Conservation (phyloP, 2,888 invertebrate species). For the Drosophila gaucha region DNA sequence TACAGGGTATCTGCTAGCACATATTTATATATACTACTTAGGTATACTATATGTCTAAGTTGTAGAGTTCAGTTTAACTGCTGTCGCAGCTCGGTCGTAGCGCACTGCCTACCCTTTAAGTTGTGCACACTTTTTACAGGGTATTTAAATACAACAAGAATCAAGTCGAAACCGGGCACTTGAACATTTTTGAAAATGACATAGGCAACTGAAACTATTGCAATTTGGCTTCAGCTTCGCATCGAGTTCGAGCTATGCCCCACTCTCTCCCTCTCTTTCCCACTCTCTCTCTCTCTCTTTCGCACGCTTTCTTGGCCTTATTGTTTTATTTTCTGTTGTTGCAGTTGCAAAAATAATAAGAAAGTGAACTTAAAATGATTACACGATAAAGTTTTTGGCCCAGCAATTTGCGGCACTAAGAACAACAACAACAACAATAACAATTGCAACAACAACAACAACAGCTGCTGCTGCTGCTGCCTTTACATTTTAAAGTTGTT, state of each 20-base stretch:
- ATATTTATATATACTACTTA: too few species aligned
- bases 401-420: slow-evolving; percentile 67
- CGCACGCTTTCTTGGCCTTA: neutral
- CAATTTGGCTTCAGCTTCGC: slow-evolving; percentile 39
- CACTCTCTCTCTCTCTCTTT: neutral
- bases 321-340: slow-evolving; percentile 31
- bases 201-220: slow-evolving; percentile 72
- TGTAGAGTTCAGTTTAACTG: too few species aligned
- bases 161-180: slow-evolving; percentile 50
- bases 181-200: slow-evolving; percentile 69
- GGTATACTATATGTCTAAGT: too few species aligned
- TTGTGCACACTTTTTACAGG: slow-evolving; percentile 1
- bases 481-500: slow-evolving; percentile 41
- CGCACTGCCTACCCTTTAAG: neutral
- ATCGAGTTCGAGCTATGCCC: neutral
- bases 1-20: neutral
- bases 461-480: slow-evolving; percentile 12
- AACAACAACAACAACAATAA: slow-evolving; percentile 26
- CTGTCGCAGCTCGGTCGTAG: too few species aligned
- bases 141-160: slow-evolving; percentile 32
- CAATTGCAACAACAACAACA: slow-evolving; percentile 2
- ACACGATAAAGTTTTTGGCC: slow-evolving; percentile 73
- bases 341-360: slow-evolving; percentile 69
- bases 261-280: neutral
- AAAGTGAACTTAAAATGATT: slow-evolving; percentile 77